Evolutionary conservation across 2,888 invertebrate species (phyloP).

Genomic region (Colostygia pectinataria): DNA sequence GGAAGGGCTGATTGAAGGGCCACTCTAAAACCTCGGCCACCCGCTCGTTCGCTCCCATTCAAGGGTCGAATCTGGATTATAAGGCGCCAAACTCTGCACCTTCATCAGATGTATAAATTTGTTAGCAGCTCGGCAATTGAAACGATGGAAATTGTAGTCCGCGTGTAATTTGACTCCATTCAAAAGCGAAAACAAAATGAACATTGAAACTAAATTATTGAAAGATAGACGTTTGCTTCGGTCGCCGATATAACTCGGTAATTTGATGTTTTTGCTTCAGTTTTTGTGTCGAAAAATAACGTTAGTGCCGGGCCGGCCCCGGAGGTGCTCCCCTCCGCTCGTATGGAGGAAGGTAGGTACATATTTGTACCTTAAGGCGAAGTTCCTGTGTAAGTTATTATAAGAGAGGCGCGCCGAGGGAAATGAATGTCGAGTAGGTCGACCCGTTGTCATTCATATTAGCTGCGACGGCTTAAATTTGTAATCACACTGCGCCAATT

Average conservation of each 20-base stretch:
- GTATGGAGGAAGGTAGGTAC: conserved; percentile 37
- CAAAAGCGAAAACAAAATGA: conserved; percentile 50
- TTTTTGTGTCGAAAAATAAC: conserved; percentile 18
- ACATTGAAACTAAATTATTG: conserved; percentile 46
- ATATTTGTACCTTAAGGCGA: conserved; percentile 73
- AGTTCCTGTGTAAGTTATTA: conserved; percentile 80
- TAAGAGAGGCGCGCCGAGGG: conserved; percentile 80
- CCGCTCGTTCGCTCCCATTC: conserved; percentile 80
- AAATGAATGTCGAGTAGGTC: conserved; percentile 82
- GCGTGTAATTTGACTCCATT: conserved; percentile 67
- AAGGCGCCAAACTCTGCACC: conserved; percentile 80
- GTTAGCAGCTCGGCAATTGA: conserved; percentile 69
- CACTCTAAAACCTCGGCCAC: conserved; percentile 80
- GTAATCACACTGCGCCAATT: conserved; percentile 77
- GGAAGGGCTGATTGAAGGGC: conserved; percentile 82
- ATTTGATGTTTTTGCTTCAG: conserved; percentile 30
- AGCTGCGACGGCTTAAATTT: conserved; percentile 79
- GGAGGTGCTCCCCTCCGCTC: conserved; percentile 46
- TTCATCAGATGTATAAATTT: conserved; percentile 79
- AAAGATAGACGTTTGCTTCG: conserved; percentile 30
- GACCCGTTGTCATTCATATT: conserved; percentile 82
- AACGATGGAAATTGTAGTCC: conserved; percentile 68
- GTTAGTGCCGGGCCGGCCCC: conserved; percentile 17
- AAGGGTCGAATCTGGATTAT: conserved; percentile 80
- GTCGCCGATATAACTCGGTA: conserved; percentile 23